phyloP scores from a whole-genome alignment of 1,140 invertebrate species.

The Drosophila triauraria region DNA sequence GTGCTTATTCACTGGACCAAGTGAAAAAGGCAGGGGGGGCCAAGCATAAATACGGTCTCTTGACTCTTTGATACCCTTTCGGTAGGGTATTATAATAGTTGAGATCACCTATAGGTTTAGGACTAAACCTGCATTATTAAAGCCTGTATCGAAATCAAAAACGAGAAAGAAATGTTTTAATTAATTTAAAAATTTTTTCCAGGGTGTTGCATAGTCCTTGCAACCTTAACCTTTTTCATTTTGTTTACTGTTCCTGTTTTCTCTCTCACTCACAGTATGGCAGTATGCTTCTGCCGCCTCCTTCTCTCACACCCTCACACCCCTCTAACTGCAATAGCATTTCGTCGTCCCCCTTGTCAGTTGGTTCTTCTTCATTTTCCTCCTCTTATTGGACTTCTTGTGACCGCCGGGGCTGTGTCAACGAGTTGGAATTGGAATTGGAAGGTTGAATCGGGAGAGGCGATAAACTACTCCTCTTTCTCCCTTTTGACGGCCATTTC shows the following conservation, averaged over 20 bases:
- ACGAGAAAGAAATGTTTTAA: background rate
- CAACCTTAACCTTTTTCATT: background rate
- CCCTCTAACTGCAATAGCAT: conserved; percentile 9
- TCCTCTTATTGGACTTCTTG: conserved; percentile 5
- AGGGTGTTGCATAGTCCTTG: background rate
- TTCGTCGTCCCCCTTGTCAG: conserved; percentile 26
- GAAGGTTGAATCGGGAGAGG: background rate
- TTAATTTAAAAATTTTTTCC: too few relatives aligned
- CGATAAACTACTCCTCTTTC: background rate
- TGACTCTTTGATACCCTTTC: conserved; percentile 7
- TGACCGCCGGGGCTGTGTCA: conserved; percentile 7
- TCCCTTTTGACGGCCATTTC: background rate
- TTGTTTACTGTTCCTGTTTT: background rate
- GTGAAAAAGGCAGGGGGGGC: conserved; percentile 6
- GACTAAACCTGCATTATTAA: background rate
- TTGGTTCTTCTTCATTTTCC: conserved; percentile 18
- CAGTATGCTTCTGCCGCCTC: background rate
- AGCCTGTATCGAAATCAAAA: background rate
- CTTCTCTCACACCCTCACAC: background rate
- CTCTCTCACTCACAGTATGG: conserved; percentile 10
- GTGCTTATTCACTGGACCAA: conserved; percentile 53
- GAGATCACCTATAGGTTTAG: too few relatives aligned
- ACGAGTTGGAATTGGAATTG: conserved; percentile 14
- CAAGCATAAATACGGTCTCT: background rate
- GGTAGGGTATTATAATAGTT: background rate